phyloP scores from a whole-genome alignment of 2,797 vertebrate species.

The Borostomias antarcticus region DNA sequence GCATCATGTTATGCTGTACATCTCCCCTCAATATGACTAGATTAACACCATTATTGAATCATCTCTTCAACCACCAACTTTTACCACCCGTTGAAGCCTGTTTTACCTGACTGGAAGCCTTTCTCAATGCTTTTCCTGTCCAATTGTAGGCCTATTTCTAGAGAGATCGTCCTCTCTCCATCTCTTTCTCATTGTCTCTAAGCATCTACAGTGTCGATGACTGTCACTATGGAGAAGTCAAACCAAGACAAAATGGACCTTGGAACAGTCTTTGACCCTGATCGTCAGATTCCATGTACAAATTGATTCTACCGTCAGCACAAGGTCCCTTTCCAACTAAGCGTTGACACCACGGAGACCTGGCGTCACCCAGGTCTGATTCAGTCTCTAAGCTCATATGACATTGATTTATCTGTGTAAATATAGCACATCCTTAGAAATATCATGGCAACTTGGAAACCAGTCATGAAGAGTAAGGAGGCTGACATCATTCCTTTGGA shows the following conservation, averaged over 20 bases:
- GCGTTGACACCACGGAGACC: neutral
- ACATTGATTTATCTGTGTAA: constrained; percentile 60
- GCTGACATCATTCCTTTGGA: constrained; percentile 56
- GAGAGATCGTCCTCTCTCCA: too few species aligned
- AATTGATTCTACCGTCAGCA: constrained; percentile 12
- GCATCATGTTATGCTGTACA: too few species aligned
- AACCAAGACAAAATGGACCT: neutral
- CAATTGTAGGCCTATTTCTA: too few species aligned
- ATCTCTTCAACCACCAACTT: too few species aligned
- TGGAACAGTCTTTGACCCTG: neutral
- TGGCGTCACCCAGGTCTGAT: constrained; percentile 36
- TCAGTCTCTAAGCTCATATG: constrained; percentile 35
- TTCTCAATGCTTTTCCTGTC: too few species aligned
- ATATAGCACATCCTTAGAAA: constrained; percentile 67
- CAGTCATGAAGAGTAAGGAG: constrained; percentile 45
- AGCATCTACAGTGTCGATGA: too few species aligned
- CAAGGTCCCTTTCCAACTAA: constrained; percentile 22
- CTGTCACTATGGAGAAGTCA: neutral
- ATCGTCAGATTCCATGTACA: constrained; percentile 12
- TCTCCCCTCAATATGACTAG: too few species aligned
- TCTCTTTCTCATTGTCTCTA: too few species aligned
- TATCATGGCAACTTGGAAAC: constrained; percentile 54
- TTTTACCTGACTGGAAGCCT: too few species aligned
- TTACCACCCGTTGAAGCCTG: too few species aligned
- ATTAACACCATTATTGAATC: too few species aligned